A percentile compares a stretch with the other conserved stretches of the same genome.
These are phyloP conservation scores for Aplysia californica DNA, from an alignment of 1,140 invertebrate species.

Conservation along the genomic window DNA sequence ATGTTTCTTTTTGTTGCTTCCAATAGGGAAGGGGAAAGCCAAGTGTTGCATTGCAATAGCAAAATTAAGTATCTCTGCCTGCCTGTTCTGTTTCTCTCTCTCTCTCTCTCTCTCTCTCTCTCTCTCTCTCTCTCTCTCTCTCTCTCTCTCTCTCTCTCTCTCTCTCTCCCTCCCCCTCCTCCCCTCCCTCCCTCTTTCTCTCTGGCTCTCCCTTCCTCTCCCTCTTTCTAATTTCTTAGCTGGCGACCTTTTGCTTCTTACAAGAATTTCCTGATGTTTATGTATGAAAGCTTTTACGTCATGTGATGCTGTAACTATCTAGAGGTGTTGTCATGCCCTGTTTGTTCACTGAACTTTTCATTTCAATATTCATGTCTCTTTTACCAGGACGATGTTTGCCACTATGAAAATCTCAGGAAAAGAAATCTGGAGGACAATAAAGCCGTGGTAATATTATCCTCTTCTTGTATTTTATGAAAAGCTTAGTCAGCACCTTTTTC, in stretches of 20 bases:
- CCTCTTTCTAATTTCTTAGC: not conserved
- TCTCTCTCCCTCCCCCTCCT: not conserved
- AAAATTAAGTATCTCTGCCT: no score
- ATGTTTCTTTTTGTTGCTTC: no score
- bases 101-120: not conserved
- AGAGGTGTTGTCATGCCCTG: not conserved
- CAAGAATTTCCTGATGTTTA: not conserved
- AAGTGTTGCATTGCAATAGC: no score
- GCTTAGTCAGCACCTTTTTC: no score
- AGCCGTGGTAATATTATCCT: constrained; percentile 34
- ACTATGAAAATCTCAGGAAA: constrained; percentile 40
- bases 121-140: not conserved
- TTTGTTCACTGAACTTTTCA: no score
- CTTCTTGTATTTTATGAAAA: no score
- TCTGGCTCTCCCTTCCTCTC: not conserved
- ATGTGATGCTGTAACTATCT: not conserved
- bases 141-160: no score
- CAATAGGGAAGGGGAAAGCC: no score
- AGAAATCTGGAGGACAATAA: constrained; percentile 47
- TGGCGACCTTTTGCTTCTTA: not conserved
- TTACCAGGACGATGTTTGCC: not conserved
- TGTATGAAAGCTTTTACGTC: not conserved
- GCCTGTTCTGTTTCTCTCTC: not conserved
- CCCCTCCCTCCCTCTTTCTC: not conserved
- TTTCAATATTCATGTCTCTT: not conserved